Conservation (phyloP, 2,888 invertebrate genomes). For the Tridacna crocea region DNA sequence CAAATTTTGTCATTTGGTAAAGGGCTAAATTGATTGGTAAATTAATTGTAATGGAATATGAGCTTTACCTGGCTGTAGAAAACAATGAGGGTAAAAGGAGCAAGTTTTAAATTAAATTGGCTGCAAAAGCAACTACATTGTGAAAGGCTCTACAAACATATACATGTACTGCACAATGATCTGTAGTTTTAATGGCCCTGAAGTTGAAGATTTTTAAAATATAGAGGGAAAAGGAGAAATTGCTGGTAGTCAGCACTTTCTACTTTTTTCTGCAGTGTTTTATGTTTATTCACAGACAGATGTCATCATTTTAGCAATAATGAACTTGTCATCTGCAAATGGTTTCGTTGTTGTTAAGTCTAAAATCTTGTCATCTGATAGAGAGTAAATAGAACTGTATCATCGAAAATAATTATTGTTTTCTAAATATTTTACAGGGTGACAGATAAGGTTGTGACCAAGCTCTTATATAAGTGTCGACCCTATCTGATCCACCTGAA, state of each 20-base stretch:
- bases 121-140: too few species aligned
- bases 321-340: not conserved
- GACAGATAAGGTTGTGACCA: constrained; percentile 80
- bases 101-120: too few species aligned
- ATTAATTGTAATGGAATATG: too few species aligned
- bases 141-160: too few species aligned
- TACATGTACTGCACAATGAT: too few species aligned
- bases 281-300: not conserved
- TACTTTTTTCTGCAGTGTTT: not conserved
- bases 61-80: too few species aligned
- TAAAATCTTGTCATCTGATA: not conserved
- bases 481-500: constrained; percentile 84
- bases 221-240: not conserved
- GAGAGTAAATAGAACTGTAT: not conserved
- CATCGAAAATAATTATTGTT: not conserved
- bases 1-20: too few species aligned
- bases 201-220: not conserved
- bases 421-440: constrained; percentile 70
- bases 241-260: not conserved
- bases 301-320: not conserved
- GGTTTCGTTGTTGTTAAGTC: not conserved
- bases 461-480: constrained; percentile 81
- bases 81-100: too few species aligned
- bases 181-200: too few species aligned
- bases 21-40: too few species aligned